Evolutionary conservation across 1,140 invertebrate species (phyloP), one percentile per base, ranked within the genome.

Genomic region (Lasioglossum baleicum): DNA sequence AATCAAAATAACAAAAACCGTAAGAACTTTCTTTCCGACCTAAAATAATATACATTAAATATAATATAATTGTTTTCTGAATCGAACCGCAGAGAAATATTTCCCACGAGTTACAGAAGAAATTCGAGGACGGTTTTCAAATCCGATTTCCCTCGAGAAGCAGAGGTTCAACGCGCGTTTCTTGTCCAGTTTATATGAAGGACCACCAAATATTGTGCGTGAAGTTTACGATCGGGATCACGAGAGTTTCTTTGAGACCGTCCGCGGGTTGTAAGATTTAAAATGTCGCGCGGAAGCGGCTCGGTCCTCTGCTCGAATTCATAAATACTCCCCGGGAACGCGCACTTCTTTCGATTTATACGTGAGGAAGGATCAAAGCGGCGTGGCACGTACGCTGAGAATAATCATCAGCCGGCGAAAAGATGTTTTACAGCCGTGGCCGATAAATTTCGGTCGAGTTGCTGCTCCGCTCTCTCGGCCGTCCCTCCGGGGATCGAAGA

Each of bases 281-380:
- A 58, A 58, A 58, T 58, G 56, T 58, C 56, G 56, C 56, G 56
- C 56, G 56, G 53, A 56, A 56, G 22, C 60, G 11, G 11, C 60
- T 20, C 8, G 10, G 40, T n/a, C n/a, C 5, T 40, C n/a, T 17
- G 11, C 20, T 13, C 17, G 40, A 65, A 58, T 40, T 79, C 76
- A 22, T 73, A 79, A 73, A 79, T 73, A 79, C 64, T 58, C 26
- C 20, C 22, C 11, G 63, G 64, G 64, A 13, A 2, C 17, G 58
- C 51, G 48, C 6, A 22, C n/a, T 79, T 58, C 61, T 66, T 73
- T 58, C 76, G 70, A 79, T 79, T 79, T 79, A 73, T 79, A 73
- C 56, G 26, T 73, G 69, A 73, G 48, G 26, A 65, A 56, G 76
- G 76, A 73, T 79, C 76, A 79, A 79, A 79, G 76, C 56, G 40